Evolutionary conservation across 1,140 invertebrate species (phyloP), one percentile per base, ranked within the genome.

Genomic region (Calephelis nemesis): DNA sequence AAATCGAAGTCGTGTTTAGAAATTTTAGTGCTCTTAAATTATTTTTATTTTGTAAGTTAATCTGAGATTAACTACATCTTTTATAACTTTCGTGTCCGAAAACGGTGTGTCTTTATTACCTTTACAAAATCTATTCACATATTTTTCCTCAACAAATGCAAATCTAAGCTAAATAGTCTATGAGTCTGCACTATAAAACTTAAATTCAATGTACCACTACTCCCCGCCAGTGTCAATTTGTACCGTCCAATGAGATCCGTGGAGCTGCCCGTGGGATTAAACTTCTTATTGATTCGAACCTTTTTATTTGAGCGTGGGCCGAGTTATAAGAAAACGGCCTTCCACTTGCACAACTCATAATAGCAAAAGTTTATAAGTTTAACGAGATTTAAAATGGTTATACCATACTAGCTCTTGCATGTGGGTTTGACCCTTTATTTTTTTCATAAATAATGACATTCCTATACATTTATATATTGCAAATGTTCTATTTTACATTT

Each of bases 241-340:
- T 88, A 82, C 75, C 82, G 75, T 74, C 87, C 91, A 92, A 91
- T 92, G 84, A 85, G 85, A 88, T 82, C 77, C 79, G 76, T 82
- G 79, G 85, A 80, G 75, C 74, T 79, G 80, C 91, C 89, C 89
- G 77, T 73, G 90, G 89, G 91, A 92, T 89, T 92, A 89, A 90
- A 87, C 82, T 91, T 79, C 86, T 90, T 91, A 91, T 91, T 92
- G 88, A 92, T 92, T 92, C 86, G 87, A 86, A 86, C 91, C 89
- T 91, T 91, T 92, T 88, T 88, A 79, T 82, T 75, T 68, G 63
- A 47, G 65, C 67, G 3, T 60, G 19, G 71, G 67, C 42, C 67
- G 77, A 80, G 76, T 63, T n/a, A 71, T 58, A 54, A 54, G 62
- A 48, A 45, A 40, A 45, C 0, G 54, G 62, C 45, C 45, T 45